Base-by-base conservation (phyloP, 2,797 vertebrate species). In the Eremophila alpestris region DNA sequence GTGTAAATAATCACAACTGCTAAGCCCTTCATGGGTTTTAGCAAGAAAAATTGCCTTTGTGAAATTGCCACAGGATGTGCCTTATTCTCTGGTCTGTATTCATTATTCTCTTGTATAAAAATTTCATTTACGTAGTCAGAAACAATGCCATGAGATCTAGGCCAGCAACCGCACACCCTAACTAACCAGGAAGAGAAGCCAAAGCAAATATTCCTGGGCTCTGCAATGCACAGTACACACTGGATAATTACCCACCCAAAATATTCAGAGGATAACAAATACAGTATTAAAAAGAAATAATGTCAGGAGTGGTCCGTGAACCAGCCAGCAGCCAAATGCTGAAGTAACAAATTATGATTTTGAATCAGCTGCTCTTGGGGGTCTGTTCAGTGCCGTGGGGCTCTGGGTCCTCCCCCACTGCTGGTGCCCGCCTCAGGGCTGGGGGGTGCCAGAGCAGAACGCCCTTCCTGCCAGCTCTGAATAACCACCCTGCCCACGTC, bases 141-240 rank as follows among this genome's bases (percentile, higher is more conserved):
- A 97, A 97, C 95, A 95, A 96, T 95, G 89, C 89, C 51, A 38
- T 59, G 82, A 93, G 79, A 63, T 69, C 82, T 83, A 78, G 62
- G 94, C 94, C 92, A 95, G 82, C 67, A 93, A 93, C 92, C 48
- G 0, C 95, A 93, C 65, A 21, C 69, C 78, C 94, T 74, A 83
- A 93, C 81, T 83, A 89, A 93, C 89, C 34, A 46, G 82, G 73
- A 93, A 76, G 93, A 86, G 93, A 95, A 94, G 90, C 92, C 95
- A 95, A 94, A 95, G 89, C 79, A 96, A 95, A 95, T 93, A 95
- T 68, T 87, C 73, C 84, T 49, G 82, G 45, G 76, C 91, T 95
- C 92, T 89, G 92, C 90, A 90, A 54, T 14, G 83, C 71, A 79
- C 52, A 74, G 59, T 36, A 54, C 59, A 59, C 71, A 68, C 68